Evolutionary conservation across 2,888 invertebrate genomes (phyloP).

Genomic region (Calliopum simillimum): DNA sequence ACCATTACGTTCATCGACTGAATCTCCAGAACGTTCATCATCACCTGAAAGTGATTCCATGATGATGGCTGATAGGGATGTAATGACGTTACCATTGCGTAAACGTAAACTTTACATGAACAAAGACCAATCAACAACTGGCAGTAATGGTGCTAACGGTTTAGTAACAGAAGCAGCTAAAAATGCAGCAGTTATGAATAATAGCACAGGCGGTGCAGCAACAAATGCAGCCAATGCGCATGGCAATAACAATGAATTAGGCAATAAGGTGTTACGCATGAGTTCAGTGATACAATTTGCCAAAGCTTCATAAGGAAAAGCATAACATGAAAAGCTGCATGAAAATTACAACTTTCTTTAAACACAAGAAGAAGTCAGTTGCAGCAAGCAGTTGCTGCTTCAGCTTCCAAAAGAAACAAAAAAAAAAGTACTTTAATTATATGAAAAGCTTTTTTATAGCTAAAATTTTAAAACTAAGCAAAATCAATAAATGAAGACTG

Average conservation of each 20-base stretch:
- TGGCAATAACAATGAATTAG: constrained; percentile 42
- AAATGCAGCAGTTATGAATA: constrained; percentile 24
- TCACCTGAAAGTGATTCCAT: constrained; percentile 71
- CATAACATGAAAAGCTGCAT: too few relatives aligned
- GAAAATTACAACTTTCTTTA: too few relatives aligned
- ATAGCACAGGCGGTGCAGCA: constrained; percentile 3
- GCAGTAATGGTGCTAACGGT: neutral
- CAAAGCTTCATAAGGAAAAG: constrained; percentile 71
- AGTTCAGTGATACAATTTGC: constrained; percentile 90
- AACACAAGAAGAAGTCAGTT: too few relatives aligned
- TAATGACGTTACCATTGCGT: constrained; percentile 78
- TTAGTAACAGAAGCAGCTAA: constrained; percentile 23
- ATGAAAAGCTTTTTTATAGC: too few relatives aligned
- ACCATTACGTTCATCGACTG: constrained; percentile 72
- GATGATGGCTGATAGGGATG: constrained; percentile 70
- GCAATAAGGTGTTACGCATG: constrained; percentile 67
- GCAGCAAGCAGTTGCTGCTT: too few relatives aligned
- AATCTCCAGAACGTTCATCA: constrained; percentile 68
- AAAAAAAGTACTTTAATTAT: too few relatives aligned
- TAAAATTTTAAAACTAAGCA: too few relatives aligned
- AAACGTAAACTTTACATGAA: constrained; percentile 84
- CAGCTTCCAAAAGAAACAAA: too few relatives aligned
- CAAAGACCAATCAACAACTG: constrained; percentile 69
- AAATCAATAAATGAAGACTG: neutral
- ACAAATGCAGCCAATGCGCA: constrained; percentile 2